Evolutionary conservation across 2,888 invertebrate genomes (phyloP).

Genomic region (Ochropleura leucogaster): DNA sequence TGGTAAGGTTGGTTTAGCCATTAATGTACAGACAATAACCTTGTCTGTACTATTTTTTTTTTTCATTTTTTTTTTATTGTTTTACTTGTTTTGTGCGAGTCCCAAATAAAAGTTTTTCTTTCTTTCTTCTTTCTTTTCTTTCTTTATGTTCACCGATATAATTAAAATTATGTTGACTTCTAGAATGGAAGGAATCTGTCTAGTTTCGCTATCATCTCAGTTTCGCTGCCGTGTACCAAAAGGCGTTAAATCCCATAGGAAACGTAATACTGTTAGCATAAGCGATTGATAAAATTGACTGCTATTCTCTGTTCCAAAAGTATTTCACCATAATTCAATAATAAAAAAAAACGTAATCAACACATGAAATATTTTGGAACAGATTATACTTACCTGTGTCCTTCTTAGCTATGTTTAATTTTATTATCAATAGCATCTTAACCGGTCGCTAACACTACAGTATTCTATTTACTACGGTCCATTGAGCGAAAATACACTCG

Average conservation of each 20-base stretch:
- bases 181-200: not conserved
- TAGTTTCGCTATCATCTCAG: conserved; percentile 3
- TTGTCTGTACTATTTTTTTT: no score
- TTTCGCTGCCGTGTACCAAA: conserved; percentile 36
- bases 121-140: no score
- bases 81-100: no score
- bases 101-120: no score
- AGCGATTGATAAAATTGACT: not conserved
- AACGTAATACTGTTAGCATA: conserved; percentile 16
- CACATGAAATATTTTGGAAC: not conserved
- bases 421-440: not conserved
- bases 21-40: no score
- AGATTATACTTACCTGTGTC: not conserved
- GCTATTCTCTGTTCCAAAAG: not conserved
- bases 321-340: not conserved
- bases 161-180: not conserved
- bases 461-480: not conserved
- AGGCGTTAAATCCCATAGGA: not conserved
- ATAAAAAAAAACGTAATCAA: not conserved
- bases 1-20: not conserved
- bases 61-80: no score
- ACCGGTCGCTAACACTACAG: not conserved
- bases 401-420: not conserved
- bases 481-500: not conserved
- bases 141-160: not conserved